Evolutionary conservation across 2,113 vertebrate genomes (phyloP), one percentile per base, ranked within the genome.

Genomic region (Blennius ocellaris): DNA sequence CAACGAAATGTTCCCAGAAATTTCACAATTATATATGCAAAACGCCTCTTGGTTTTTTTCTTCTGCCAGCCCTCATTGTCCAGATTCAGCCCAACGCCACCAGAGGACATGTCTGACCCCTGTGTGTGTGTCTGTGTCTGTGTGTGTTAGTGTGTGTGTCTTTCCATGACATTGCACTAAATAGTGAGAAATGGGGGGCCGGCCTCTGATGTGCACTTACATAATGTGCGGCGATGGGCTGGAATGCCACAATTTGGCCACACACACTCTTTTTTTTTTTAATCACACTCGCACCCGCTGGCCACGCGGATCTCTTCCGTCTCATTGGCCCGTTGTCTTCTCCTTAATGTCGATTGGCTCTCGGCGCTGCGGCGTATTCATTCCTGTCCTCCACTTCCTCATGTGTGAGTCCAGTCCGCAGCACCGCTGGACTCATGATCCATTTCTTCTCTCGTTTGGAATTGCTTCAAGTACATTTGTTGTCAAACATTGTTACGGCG

Each of bases 201-300:
- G 40, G 17, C 16, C 81, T 87, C 89, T 86, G 87, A 87, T 76
- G 69, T 80, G 75, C 59, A 72, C 80, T 86, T 81, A 60, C 48
- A 74, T 84, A 76, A 88, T 83, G 37, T 53, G 58, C 63, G 69
- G 43, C 48, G 73, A 86, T 75, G 80, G 73, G 11, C 38, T 79
- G 72, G 74, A 89, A 81, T 81, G 55, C 21, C 39, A 56, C 48
- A 51, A 51, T 76, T 73, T 39, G 59, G 53, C 57, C 54, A 17
- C 51, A 63, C 70, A 58, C 36, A 15, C 53, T 21, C 37, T 21
- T 12, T 40, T 68, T 69, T n/a, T n/a, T n/a, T n/a, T n/a, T n/a
- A n/a, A n/a, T n/a, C 44, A 55, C 69, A 48, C 65, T 50, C 52
- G 44, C 69, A 17, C 38, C 51, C 45, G 7, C 73, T 66, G 38